Evolutionary conservation across 1,140 invertebrate species (phyloP).

Genomic region (Thereuonema tuberculata): DNA sequence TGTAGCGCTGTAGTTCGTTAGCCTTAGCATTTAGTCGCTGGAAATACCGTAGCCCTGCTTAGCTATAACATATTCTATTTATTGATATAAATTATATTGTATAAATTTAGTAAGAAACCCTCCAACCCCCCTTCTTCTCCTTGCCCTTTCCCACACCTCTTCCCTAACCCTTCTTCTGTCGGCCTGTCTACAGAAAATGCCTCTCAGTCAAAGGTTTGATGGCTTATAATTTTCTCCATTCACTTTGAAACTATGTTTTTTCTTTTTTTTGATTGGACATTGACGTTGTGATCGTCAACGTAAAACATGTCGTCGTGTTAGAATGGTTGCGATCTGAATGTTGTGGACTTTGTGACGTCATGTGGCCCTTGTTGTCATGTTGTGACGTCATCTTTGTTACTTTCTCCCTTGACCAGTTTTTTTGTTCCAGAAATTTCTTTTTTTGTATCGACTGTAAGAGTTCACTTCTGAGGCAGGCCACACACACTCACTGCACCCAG

Average conservation of each 20-base stretch:
- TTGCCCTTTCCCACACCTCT: too few relatives aligned
- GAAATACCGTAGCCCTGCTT: slow-evolving; percentile 1
- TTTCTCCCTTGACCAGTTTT: neutral
- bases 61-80: slow-evolving; percentile 5
- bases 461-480: neutral
- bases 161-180: too few relatives aligned
- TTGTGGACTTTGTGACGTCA: slow-evolving; percentile 6
- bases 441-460: neutral
- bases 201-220: neutral
- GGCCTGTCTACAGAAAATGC: neutral
- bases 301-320: neutral
- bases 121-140: too few relatives aligned
- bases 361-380: neutral
- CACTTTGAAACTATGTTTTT: neutral
- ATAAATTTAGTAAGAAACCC: neutral
- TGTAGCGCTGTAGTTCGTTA: slow-evolving; percentile 4
- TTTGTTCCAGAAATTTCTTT: neutral
- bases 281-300: neutral
- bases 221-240: neutral
- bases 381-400: neutral
- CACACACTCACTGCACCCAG: neutral
- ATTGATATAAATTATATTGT: slow-evolving; percentile 8
- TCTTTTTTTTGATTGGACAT: neutral
- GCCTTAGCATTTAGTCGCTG: neutral
- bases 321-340: slow-evolving; percentile 4